Evolutionary conservation across 1,140 invertebrate species (phyloP).

Genomic region (Heliothis virescens): DNA sequence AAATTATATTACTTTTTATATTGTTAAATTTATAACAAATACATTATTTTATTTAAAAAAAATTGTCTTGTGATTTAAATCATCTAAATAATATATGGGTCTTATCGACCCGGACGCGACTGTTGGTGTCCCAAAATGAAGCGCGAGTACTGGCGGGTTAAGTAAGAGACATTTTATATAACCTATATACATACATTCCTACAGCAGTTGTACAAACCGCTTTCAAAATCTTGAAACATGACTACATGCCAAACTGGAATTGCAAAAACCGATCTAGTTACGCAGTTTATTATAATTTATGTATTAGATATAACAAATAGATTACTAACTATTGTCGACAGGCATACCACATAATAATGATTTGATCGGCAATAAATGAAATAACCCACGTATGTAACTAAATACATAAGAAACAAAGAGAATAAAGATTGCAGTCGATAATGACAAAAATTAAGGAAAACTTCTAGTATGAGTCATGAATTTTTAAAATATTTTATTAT

Average conservation of each 20-base stretch:
- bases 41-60: too few relatives aligned
- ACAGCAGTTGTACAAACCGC: constrained; percentile 8
- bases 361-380: background rate
- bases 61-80: too few relatives aligned
- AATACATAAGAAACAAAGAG: background rate
- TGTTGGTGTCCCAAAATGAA: too few relatives aligned
- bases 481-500: too few relatives aligned
- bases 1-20: too few relatives aligned
- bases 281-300: constrained; percentile 34
- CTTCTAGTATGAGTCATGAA: too few relatives aligned
- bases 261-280: constrained; percentile 35
- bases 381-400: background rate
- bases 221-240: constrained; percentile 35
- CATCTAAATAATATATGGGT: too few relatives aligned
- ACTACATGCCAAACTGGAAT: constrained; percentile 23
- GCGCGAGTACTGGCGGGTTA: too few relatives aligned
- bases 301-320: constrained; percentile 33
- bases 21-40: too few relatives aligned
- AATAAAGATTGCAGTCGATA: background rate
- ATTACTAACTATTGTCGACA: constrained; percentile 34
- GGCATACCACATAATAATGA: background rate
- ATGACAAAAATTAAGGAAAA: background rate
- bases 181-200: constrained; percentile 17
- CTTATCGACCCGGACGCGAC: too few relatives aligned
- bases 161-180: constrained; percentile 16